Conservation (phyloP, 2,113 vertebrate genomes). For the Eclectus roratus region DNA sequence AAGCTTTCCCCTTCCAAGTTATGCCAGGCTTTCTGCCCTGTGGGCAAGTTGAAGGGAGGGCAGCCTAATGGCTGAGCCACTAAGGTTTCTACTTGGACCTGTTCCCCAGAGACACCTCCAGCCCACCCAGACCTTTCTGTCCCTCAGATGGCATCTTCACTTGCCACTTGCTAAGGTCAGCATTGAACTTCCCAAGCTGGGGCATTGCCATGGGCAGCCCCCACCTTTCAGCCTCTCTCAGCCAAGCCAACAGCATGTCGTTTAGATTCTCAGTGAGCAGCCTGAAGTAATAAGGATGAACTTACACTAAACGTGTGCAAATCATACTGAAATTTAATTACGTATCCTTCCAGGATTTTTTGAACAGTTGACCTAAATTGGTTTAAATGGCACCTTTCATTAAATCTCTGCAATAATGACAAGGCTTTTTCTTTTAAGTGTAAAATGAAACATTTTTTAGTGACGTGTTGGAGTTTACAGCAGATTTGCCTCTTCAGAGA, state of each 20-base stretch:
- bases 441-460: not conserved
- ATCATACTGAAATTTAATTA: not conserved
- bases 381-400: not conserved
- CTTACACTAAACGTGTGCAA: not conserved
- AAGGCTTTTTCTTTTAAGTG: not conserved
- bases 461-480: not conserved
- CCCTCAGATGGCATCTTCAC: not conserved
- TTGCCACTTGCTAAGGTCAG: not conserved
- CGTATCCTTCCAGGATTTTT: not conserved
- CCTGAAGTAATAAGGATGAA: not conserved
- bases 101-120: not conserved
- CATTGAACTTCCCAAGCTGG: not conserved
- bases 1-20: not conserved
- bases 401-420: not conserved
- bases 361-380: not conserved
- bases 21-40: not conserved
- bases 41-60: not conserved
- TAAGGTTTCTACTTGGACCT: not conserved
- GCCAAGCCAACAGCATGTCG: rapidly evolving
- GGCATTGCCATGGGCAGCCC: not conserved
- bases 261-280: not conserved
- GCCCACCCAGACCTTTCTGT: not conserved
- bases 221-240: not conserved
- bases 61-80: rapidly evolving
- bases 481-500: not conserved